Evolutionary conservation across 2,113 vertebrate genomes (phyloP).

Genomic region (Steatornis caripensis): DNA sequence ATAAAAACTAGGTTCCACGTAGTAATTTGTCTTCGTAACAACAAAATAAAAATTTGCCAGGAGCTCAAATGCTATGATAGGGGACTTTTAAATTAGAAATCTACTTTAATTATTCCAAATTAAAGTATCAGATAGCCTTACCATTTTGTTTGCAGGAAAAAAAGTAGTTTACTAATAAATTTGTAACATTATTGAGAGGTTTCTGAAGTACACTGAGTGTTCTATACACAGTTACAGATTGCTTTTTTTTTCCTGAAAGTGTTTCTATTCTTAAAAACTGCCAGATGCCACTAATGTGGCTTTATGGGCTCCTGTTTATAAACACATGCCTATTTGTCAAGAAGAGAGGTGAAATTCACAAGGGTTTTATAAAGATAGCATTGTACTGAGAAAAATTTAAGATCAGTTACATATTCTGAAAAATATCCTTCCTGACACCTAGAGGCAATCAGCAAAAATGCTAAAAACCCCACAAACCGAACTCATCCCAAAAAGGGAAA

Average conservation of each 20-base stretch:
- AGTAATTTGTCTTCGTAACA: neutral
- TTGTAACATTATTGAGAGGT: neutral
- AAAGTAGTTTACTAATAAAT: neutral
- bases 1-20: neutral
- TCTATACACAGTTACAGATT: neutral
- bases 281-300: neutral
- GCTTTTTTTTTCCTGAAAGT: neutral
- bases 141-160: neutral
- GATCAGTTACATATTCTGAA: neutral
- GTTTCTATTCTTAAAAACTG: neutral
- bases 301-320: neutral
- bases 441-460: neutral
- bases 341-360: neutral
- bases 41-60: neutral
- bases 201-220: neutral
- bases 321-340: neutral
- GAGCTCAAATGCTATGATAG: neutral
- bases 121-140: neutral
- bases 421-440: slow-evolving; percentile 45
- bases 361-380: neutral
- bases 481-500: neutral
- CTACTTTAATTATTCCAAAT: neutral
- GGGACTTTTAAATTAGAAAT: neutral
- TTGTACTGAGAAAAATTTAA: neutral
- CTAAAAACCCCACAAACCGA: neutral